Base-by-base conservation (phyloP, 2,113 vertebrate genomes). In the Argyrosomus japonicus region DNA sequence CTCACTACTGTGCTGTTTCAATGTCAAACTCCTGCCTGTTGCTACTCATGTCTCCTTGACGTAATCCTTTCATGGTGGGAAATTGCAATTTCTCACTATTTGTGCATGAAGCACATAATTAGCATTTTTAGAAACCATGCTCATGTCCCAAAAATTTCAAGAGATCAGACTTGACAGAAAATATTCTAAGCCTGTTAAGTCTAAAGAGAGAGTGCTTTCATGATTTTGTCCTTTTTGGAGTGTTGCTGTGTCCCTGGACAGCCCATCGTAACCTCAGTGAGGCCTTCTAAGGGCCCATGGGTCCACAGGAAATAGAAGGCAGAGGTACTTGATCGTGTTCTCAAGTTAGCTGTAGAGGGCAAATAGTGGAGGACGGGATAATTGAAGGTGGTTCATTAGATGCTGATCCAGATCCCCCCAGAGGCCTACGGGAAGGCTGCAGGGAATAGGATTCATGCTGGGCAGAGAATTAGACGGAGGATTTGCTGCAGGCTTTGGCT, bases 331-430 rank as follows among this genome's bases (percentile, higher is more conserved):
- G 68, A 88, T 83, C 73, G 64, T 83, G 51, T 77, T 85, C 85
- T 85, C 62, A 48, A 78, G 83, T 84, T 89, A 86, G 79, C 75
- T 65, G 51, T 51, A 57, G 72, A 90, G 90, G 80, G 85, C 89
- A 89, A 85, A 89, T 82, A 87, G 80, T 79, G 74, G 86, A 88
- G 77, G 83, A 84, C 84, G 82, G 85, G 68, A 72, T 93, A 91
- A 94, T 90, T 93, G 91, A 91, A 92, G 88, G 83, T 36, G 48
- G 87, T 90, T 94, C 87, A 90, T 91, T 89, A 94, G 89, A 93
- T 82, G 67, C 87, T 89, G 84, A 89, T 91, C 84, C 90, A 68
- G 69, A 79, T 82, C 70, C 81, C 75, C 83, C 79, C 62, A 69
- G 79, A 91, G 89, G 82, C 58, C 62, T 64, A 2, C 15, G 23